Evolutionary conservation across 2,113 vertebrate species (phyloP).

Genomic region (Pterocles orientalis): DNA sequence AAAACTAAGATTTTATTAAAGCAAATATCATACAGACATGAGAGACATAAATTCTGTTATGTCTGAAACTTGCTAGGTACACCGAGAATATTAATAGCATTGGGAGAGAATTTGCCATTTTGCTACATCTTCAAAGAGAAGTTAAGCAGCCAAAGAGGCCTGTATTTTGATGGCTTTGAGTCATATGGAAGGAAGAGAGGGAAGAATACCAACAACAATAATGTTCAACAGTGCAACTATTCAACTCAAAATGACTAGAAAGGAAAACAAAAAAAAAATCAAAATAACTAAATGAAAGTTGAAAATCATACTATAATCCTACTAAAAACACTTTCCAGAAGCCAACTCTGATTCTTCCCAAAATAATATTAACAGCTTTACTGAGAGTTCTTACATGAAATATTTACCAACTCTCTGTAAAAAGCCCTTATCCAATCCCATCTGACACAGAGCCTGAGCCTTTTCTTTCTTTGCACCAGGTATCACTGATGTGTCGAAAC

Average conservation of each 20-base stretch:
- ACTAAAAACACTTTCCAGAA: neutral
- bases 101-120: neutral
- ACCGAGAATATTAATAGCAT: neutral
- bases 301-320: neutral
- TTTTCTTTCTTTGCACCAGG: neutral
- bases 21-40: neutral
- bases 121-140: conserved; percentile 36
- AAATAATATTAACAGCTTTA: neutral
- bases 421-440: neutral
- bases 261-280: neutral
- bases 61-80: neutral
- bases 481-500: neutral
- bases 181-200: neutral
- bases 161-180: neutral
- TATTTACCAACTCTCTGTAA: neutral
- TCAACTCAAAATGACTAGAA: neutral
- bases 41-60: neutral
- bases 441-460: neutral
- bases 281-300: neutral
- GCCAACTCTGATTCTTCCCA: neutral
- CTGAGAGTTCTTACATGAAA: neutral
- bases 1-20: conserved; percentile 11
- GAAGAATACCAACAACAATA: conserved; percentile 12
- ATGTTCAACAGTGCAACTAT: conserved; percentile 8
- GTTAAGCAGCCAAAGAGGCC: neutral